A percentile compares a stretch with the other conserved stretches of the same genome.
Evolutionary conservation across 2,888 invertebrate species (phyloP).

Genomic region (Holacanthella duospinosa): DNA sequence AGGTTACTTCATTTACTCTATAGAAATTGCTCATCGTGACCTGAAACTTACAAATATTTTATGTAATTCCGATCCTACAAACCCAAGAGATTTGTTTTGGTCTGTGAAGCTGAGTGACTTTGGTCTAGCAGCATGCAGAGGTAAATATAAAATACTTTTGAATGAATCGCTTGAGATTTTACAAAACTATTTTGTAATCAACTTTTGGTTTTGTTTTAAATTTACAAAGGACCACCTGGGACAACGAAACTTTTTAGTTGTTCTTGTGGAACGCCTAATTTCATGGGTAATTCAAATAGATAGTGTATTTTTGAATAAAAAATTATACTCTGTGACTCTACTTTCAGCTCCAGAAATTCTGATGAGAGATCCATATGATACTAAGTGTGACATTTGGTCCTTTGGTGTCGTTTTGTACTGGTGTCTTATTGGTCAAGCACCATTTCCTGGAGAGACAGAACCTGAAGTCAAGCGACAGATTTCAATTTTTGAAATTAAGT

Average conservation of each 20-base stretch:
- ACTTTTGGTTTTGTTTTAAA: no score
- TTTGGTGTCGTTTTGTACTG: not conserved
- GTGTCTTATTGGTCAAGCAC: not conserved
- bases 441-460: not conserved
- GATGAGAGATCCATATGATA: not conserved
- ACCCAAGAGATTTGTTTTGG: not conserved
- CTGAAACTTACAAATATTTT: not conserved
- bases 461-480: not conserved
- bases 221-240: not conserved
- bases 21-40: not conserved
- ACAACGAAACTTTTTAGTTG: not conserved
- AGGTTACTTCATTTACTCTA: not conserved
- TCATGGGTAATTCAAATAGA: not conserved
- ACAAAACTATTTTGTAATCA: no score
- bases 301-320: not conserved
- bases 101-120: not conserved
- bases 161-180: not conserved
- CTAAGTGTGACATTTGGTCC: constrained; percentile 4
- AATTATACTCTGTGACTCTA: no score
- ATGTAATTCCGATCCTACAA: not conserved
- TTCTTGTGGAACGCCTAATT: not conserved
- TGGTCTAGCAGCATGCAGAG: not conserved
- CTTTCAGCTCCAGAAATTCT: constrained; percentile 3
- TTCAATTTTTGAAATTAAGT: not conserved
- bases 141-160: not conserved